Evolutionary conservation across 2,888 invertebrate genomes (phyloP), one percentile per base, ranked within the genome.

Genomic region (Atrina japonica): DNA sequence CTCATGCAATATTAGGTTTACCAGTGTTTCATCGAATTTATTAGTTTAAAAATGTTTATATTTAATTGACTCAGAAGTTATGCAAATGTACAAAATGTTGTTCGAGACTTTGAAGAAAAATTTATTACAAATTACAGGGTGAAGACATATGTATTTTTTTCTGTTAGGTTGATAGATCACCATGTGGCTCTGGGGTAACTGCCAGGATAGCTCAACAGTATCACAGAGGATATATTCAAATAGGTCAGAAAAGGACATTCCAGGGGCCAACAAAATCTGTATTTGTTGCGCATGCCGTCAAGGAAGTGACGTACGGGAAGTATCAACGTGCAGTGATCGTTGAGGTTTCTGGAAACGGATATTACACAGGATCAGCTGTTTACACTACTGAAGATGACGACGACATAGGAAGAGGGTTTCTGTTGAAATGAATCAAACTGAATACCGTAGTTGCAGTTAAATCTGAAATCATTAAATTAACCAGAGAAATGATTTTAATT

Each of bases 101-200:
- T 5, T n/a, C n/a, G 35, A 35, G 11, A 35, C 5, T 35, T 5
- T 35, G 11, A 7, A 35, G 35, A 35, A 5, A 5, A 35, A n/a
- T n/a, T n/a, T 35, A 35, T 35, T 35, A 35, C 11, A 35, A 7
- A 5, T 11, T 35, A 35, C 35, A 35, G 11, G 5, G 35, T 35
- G 11, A 11, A 5, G 11, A 11, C 11, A 35, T 35, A 35, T 35
- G 11, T 35, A 5, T 35, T 5, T 35, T 35, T 7, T 35, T 35
- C 35, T 35, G 5, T 35, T 35, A 91, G 90, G 87, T 91, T 5
- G 91, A 91, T 70, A 82, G 91, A n/a, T 86, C 88, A 30, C 91
- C 91, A 0, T 86, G 86, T 49, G 91, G 91, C 2, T 91, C 91
- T 0, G 91, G 90, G 9, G 86, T 86, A 0, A 86, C 90, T 1